Evolutionary conservation across 2,113 vertebrate genomes (phyloP).

Genomic region (Hippoglossus stenolepis): DNA sequence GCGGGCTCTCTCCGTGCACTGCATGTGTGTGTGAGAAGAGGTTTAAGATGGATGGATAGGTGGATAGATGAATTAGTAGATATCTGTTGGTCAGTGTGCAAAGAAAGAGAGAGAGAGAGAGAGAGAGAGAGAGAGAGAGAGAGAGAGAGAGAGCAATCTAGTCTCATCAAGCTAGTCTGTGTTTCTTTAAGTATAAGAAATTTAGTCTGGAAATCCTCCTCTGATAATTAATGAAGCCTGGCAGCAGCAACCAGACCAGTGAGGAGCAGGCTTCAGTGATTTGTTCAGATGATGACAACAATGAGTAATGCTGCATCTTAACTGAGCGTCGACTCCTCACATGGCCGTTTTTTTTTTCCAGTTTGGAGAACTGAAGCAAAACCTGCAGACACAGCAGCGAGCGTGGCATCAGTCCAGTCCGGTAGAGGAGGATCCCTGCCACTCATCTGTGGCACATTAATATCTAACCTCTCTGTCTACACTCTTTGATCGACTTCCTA

Average conservation of each 20-base stretch:
- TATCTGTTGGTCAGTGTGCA: neutral
- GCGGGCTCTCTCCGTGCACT: constrained; percentile 18
- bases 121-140: too few relatives aligned
- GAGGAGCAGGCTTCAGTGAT: neutral
- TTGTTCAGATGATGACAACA: constrained; percentile 2
- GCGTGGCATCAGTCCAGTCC: too few relatives aligned
- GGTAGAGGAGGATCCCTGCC: neutral
- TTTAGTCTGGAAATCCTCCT: neutral
- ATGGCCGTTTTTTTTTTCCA: neutral
- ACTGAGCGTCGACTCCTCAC: neutral
- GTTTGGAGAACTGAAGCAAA: neutral
- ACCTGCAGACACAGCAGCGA: neutral
- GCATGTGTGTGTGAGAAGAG: neutral
- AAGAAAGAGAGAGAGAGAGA: too few relatives aligned
- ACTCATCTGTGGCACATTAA: neutral
- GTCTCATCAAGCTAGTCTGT: neutral
- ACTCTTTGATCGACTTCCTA: neutral
- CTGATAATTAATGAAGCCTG: constrained; percentile 15
- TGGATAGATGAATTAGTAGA: neutral
- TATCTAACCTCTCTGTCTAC: neutral
- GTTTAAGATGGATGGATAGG: neutral
- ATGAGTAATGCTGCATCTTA: neutral
- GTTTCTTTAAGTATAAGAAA: neutral
- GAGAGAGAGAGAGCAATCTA: neutral
- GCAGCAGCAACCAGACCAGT: neutral